Evolutionary conservation across 2,888 invertebrate genomes (phyloP).

Genomic region (Caenorhabditis sp.): DNA sequence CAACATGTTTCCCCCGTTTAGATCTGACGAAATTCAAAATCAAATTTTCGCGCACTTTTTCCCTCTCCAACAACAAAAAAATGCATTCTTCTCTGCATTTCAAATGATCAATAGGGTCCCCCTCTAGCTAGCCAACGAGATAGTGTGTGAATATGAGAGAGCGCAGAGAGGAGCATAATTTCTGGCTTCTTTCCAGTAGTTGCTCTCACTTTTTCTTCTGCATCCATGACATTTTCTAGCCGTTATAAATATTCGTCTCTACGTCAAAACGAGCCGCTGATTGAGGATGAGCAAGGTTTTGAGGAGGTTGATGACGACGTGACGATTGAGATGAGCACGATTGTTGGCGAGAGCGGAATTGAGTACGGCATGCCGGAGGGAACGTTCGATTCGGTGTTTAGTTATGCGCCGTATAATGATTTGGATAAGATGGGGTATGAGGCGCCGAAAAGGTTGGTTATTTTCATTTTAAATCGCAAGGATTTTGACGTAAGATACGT

Average conservation of each 20-base stretch:
- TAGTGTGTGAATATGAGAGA: too few species aligned
- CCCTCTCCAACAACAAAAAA: neutral
- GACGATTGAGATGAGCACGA: slow-evolving; percentile 19
- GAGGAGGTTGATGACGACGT: slow-evolving; percentile 15
- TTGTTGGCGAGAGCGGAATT: slow-evolving; percentile 29
- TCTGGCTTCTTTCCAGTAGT: too few species aligned
- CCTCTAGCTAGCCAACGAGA: too few species aligned
- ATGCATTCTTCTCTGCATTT: neutral
- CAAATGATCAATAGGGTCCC: neutral
- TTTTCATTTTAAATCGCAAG: neutral
- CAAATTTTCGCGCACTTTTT: too few species aligned
- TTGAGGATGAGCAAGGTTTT: slow-evolving; percentile 11
- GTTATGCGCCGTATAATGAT: slow-evolving; percentile 60
- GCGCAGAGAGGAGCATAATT: too few species aligned
- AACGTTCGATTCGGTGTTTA: slow-evolving; percentile 53
- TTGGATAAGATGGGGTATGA: slow-evolving; percentile 58
- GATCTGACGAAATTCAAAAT: too few species aligned
- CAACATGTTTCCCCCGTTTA: too few species aligned
- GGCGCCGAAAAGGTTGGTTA: slow-evolving; percentile 42
- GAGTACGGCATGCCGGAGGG: slow-evolving; percentile 50
- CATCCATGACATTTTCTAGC: slow-evolving; percentile 28
- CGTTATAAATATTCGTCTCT: slow-evolving; percentile 42
- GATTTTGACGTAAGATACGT: neutral
- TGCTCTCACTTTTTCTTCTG: neutral
- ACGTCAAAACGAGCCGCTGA: slow-evolving; percentile 31